A percentile compares a stretch with the other conserved stretches of the same genome.
phyloP scores from a whole-genome alignment of 2,797 vertebrate genomes.

The Sphenodon punctatus region DNA sequence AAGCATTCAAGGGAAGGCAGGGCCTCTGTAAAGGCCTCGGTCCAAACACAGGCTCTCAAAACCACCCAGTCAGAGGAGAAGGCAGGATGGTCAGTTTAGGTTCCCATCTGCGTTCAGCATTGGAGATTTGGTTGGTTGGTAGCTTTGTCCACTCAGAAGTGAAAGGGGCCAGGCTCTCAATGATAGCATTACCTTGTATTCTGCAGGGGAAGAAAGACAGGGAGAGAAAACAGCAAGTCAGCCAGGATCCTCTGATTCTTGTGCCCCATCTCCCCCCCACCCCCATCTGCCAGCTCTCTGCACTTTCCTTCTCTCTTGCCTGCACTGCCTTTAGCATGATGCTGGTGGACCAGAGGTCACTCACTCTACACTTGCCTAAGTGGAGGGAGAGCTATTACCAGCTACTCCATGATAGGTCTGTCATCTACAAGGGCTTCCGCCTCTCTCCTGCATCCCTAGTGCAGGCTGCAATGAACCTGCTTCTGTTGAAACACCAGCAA shows the following conservation, averaged over 20 bases:
- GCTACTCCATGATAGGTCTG: too few relatives aligned
- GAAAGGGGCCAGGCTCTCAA: not conserved
- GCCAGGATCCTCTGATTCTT: rapidly evolving
- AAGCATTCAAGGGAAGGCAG: not conserved
- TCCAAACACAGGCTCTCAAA: not conserved
- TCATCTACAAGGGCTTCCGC: too few relatives aligned
- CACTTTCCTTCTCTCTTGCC: too few relatives aligned
- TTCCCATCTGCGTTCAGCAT: not conserved
- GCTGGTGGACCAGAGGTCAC: too few relatives aligned
- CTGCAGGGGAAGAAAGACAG: slow-evolving; percentile 76
- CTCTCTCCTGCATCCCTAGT: too few relatives aligned
- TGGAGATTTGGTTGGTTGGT: not conserved
- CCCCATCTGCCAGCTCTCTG: too few relatives aligned
- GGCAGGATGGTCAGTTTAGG: not conserved
- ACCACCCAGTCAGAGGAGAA: not conserved
- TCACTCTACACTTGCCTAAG: too few relatives aligned
- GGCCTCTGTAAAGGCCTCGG: not conserved
- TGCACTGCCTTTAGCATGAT: not conserved
- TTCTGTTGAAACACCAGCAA: not conserved
- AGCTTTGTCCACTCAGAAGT: slow-evolving; percentile 20
- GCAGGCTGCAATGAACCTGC: not conserved
- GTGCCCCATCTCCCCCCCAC: too few relatives aligned
- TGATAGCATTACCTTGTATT: slow-evolving; percentile 89
- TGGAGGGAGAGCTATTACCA: too few relatives aligned
- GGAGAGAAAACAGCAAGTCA: slow-evolving; percentile 24